phyloP scores from a whole-genome alignment of 1,140 invertebrate species.

The Drosophila lacteicornis region DNA sequence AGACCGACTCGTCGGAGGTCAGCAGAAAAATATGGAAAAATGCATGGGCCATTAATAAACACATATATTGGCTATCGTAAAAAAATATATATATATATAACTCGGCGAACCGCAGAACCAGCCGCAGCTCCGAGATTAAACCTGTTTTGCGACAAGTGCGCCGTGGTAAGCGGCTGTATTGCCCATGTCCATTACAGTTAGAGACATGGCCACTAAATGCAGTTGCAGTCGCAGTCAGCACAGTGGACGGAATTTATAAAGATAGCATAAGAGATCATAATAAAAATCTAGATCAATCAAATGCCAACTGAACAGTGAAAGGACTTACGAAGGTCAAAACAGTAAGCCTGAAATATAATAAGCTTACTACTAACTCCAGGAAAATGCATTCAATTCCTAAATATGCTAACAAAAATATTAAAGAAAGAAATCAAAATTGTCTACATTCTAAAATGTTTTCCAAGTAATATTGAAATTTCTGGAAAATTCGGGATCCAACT shows the following conservation, averaged over 20 bases:
- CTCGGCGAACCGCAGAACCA: slow-evolving; percentile 41
- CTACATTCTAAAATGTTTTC: neutral
- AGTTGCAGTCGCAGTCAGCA: slow-evolving; percentile 21
- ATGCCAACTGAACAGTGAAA: neutral
- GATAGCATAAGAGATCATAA: neutral
- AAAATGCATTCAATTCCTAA: neutral
- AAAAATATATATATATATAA: slow-evolving; percentile 22
- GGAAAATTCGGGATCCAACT: neutral
- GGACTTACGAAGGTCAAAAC: too few species aligned
- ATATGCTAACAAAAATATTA: neutral
- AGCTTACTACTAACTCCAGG: neutral
- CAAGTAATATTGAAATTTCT: neutral
- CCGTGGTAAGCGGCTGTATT: slow-evolving; percentile 39
- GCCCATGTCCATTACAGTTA: slow-evolving; percentile 72
- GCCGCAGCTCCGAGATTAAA: slow-evolving; percentile 40
- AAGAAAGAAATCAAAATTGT: neutral
- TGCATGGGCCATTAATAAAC: slow-evolving; percentile 70
- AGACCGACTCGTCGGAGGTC: slow-evolving; percentile 64
- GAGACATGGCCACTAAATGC: slow-evolving; percentile 72
- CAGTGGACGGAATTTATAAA: slow-evolving; percentile 27
- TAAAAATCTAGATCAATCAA: neutral
- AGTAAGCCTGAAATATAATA: neutral
- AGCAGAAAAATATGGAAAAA: slow-evolving; percentile 81
- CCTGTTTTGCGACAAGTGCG: slow-evolving; percentile 78
- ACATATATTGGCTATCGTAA: slow-evolving; percentile 55